Evolutionary conservation across 2,797 vertebrate genomes (phyloP), one percentile per base, ranked within the genome.

Genomic region (Liparis tanakae): DNA sequence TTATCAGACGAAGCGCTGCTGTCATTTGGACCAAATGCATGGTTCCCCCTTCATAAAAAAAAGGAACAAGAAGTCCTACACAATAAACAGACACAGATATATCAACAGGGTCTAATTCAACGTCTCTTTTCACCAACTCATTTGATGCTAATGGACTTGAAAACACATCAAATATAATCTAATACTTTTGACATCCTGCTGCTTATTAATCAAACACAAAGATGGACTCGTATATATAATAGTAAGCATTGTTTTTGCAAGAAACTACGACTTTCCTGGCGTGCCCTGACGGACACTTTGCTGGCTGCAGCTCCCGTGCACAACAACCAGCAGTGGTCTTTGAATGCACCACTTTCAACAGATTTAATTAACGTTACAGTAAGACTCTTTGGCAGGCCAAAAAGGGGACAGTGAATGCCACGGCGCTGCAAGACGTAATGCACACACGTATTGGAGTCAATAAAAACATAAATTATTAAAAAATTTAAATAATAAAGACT

Each of bases 241-340:
- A 17, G 50, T 6, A 34, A 41, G 20, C 25, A 22, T 15, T 3
- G 3, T 12, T 46, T 17, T 18, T 7, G 0, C 0, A 41, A 13
- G 39, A 13, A 13, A 41, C 12, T 41, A 41, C 37, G 25, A 46
- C 50, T 67, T 56, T 64, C 10, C 62, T 46, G 50, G 18, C 25
- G 4, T 30, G 25, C 25, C 25, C 25, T 58, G 18, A 66, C 56
- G 66, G 81, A 67, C 77, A 86, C 69, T 63, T 82, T 65, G 77
- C 79, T 46, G 62, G 65, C 56, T 70, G 81, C 83, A 81, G 75
- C 72, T 53, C 50, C 43, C 65, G 15, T 37, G 7, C 30, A 41
- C 18, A 0, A 57, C 44, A 6, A 67, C 51, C 53, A 56, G 51
- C 72, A 68, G 72, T 68, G 55, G 59, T 2, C 54, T 67, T 7